A percentile compares a stretch with the other conserved stretches of the same genome.
These are phyloP conservation scores for Ianthella basta DNA, from an alignment of 37 sponge, comb jelly and placozoan species.

Conservation along the genomic window DNA sequence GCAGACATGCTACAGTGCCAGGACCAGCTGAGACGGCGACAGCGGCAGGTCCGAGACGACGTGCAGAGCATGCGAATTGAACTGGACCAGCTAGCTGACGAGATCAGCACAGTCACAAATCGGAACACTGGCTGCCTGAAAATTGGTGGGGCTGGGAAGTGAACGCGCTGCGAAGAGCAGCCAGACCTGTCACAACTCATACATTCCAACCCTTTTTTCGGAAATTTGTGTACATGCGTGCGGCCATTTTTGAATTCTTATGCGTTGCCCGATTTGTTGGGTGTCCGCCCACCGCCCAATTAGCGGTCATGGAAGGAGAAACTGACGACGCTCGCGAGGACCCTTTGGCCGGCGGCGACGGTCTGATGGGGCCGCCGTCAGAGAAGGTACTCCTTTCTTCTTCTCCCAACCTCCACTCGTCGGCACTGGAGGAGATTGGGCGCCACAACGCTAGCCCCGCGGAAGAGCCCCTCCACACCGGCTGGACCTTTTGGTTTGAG, in stretches of 20 bases:
- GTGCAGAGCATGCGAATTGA: slow-evolving; percentile 39
- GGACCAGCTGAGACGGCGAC: slow-evolving; percentile 15
- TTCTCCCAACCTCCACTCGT: slow-evolving; percentile 10
- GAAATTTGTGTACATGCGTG: no score
- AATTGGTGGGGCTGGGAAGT: slow-evolving; percentile 22
- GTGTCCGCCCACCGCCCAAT: no score
- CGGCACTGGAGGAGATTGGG: slow-evolving; percentile 41
- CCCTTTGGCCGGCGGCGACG: no score
- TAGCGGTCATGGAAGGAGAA: no score
- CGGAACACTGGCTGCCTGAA: slow-evolving; percentile 49
- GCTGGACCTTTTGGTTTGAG: slow-evolving; percentile 84
- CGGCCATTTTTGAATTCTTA: no score
- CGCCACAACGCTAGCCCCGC: slow-evolving; percentile 26
- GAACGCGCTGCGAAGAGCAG: no score
- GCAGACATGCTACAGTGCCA: not conserved
- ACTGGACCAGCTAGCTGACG: slow-evolving; percentile 32
- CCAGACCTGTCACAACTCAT: no score
- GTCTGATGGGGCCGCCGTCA: no score
- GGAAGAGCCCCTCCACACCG: slow-evolving; percentile 31
- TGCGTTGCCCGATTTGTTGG: no score
- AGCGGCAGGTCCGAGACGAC: slow-evolving; percentile 44
- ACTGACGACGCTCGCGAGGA: no score
- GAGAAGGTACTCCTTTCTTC: not conserved
- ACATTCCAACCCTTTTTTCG: no score
- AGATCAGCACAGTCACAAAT: slow-evolving; percentile 16